Evolutionary conservation across 2,888 invertebrate genomes (phyloP), one percentile per base, ranked within the genome.

Genomic region (Phorcus lineatus): DNA sequence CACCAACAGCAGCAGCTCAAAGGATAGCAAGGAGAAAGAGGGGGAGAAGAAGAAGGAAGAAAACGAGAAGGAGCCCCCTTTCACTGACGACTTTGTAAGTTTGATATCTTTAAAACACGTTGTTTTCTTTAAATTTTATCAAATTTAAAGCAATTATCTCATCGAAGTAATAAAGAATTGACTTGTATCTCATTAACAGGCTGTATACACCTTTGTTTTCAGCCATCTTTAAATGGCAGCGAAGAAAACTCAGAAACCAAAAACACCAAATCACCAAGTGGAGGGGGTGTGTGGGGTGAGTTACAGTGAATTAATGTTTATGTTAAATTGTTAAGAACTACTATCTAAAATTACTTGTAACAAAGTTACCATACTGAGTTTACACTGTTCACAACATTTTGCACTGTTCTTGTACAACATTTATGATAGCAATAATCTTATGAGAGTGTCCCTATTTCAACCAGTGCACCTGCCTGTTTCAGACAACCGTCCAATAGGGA

Each of bases 81-180:
- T 83, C 66, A 84, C 80, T 79, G 84, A 86, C 74, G 88, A 88
- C 57, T 88, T 88, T 84, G 88, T 88, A 81, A 86, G 88, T 85
- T 28, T 40, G 0, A 2, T 31, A 22, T 19, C 13, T 54, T 17
- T n/a, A n/a, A 22, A 28, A n/a, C n/a, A n/a, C n/a, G n/a, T 19
- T 22, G 6, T 16, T 66, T 22, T 66, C 1, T 17, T 36, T 36
- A 4, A 7, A 36, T 4, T 7, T 36, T 36, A 7, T 36, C 7
- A 36, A 36, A 4, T 36, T 7, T 4, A 36, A 36, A 7, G 7
- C 36, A 36, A 36, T 4, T 36, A 36, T 36, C 4, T 7, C 7
- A 36, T 36, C 36, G 7, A 36, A 36, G 4, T 36, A 4, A 36
- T 36, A 7, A 7, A 2, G 7, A 36, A n/a, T n/a, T n/a, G n/a